These are phyloP conservation scores for Gymnocheta viridis DNA, from an alignment of 2,888 invertebrate genomes.

Conservation along the genomic window DNA sequence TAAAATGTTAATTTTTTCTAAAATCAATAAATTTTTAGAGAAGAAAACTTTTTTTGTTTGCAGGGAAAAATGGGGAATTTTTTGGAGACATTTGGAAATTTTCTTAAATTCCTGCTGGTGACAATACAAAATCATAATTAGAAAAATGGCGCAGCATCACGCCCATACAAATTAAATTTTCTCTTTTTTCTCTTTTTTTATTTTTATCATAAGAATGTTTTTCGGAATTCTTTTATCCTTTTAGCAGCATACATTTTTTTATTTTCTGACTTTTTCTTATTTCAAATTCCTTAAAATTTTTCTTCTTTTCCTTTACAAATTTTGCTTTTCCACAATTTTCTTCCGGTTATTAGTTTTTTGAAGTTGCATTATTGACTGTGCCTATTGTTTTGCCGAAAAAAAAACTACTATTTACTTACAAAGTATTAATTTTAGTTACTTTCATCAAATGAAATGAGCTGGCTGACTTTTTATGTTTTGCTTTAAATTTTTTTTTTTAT, in stretches of 20 bases:
- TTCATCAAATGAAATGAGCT: slow-evolving; percentile 13
- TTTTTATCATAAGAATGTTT: too few relatives aligned
- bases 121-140: too few relatives aligned
- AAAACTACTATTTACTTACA: not conserved
- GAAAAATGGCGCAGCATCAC: too few relatives aligned
- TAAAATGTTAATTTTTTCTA: too few relatives aligned
- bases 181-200: too few relatives aligned
- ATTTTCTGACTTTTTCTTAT: not conserved
- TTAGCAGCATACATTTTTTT: not conserved
- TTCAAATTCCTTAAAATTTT: not conserved
- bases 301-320: not conserved
- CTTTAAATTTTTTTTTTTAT: not conserved
- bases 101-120: too few relatives aligned
- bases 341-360: slow-evolving; percentile 2
- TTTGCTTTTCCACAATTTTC: not conserved
- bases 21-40: too few relatives aligned
- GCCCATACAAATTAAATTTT: too few relatives aligned
- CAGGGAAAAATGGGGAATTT: too few relatives aligned
- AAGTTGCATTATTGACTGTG: not conserved
- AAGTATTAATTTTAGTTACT: slow-evolving; percentile 28
- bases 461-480: not conserved
- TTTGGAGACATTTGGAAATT: too few relatives aligned
- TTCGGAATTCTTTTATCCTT: too few relatives aligned
- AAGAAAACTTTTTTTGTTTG: too few relatives aligned
- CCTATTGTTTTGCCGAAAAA: slow-evolving; percentile 11